Conservation (phyloP, 2,888 invertebrate species). For the Drosophila mayaguana region DNA sequence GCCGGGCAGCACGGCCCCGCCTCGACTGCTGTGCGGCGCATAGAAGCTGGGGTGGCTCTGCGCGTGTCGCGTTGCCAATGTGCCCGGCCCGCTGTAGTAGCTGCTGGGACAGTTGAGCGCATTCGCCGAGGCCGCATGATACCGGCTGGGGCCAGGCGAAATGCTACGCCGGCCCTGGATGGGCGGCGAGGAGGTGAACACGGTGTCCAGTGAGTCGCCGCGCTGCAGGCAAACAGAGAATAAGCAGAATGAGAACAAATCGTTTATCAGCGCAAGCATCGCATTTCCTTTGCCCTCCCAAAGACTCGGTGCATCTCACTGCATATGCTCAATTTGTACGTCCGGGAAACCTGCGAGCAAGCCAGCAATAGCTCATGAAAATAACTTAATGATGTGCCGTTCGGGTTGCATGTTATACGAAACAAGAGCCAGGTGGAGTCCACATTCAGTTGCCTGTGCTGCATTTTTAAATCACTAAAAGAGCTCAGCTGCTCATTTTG, state of each 20-base stretch:
- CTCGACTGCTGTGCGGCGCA: constrained; percentile 47
- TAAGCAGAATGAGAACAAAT: neutral
- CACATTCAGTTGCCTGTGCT: too few species aligned
- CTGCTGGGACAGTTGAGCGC: constrained; percentile 64
- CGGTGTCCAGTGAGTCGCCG: constrained; percentile 89
- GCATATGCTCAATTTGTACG: neutral
- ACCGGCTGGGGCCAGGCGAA: constrained; percentile 77
- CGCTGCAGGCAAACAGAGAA: constrained; percentile 84
- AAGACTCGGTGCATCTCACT: neutral
- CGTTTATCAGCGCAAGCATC: neutral
- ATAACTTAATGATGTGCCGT: neutral
- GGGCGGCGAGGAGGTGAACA: constrained; percentile 88
- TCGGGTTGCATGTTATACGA: neutral
- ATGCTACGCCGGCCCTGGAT: constrained; percentile 71
- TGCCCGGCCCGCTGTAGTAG: constrained; percentile 66
- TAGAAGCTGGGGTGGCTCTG: constrained; percentile 72
- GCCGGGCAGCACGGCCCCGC: constrained; percentile 22
- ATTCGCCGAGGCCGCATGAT: constrained; percentile 69
- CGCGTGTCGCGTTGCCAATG: constrained; percentile 63
- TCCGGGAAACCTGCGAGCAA: neutral
- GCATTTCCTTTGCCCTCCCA: neutral
- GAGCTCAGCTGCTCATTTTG: neutral
- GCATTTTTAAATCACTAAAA: neutral
- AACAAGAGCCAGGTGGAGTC: neutral
- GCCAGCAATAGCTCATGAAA: neutral